Conservation (phyloP, 2,113 vertebrate species). For the Rafetus swinhoei region DNA sequence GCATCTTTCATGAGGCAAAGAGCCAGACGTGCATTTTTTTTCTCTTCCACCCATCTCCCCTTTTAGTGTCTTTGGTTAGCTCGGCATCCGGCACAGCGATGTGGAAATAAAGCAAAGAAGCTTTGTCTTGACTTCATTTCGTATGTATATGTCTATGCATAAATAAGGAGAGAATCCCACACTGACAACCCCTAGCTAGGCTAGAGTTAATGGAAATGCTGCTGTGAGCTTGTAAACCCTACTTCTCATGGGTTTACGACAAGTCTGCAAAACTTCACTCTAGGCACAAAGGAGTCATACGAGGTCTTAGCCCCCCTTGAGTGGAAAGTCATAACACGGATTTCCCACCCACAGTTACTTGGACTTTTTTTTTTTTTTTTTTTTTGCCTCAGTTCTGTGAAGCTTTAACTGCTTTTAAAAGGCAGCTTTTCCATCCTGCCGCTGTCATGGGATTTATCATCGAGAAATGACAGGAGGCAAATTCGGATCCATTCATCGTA, state of each 20-base stretch:
- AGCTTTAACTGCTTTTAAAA: slow-evolving; percentile 12
- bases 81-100: slow-evolving; percentile 56
- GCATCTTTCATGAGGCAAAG: slow-evolving; percentile 19
- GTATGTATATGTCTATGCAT: slow-evolving; percentile 9
- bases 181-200: slow-evolving; percentile 40
- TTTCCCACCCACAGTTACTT: slow-evolving; percentile 50
- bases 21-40: not conserved
- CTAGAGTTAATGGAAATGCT: slow-evolving; percentile 57
- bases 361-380: not conserved
- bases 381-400: not conserved
- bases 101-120: slow-evolving; percentile 58
- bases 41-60: not conserved
- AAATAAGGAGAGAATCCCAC: slow-evolving; percentile 42
- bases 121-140: slow-evolving; percentile 34
- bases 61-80: slow-evolving; percentile 63
- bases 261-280: slow-evolving; percentile 58
- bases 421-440: not conserved
- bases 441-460: accelerated
- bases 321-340: not conserved
- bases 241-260: slow-evolving; percentile 42
- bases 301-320: slow-evolving; percentile 40
- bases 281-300: slow-evolving; percentile 36
- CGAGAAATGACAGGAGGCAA: not conserved
- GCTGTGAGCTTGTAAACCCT: slow-evolving; percentile 49
- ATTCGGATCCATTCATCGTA: accelerated